These are phyloP conservation scores for Leucoptera coffeella DNA, from an alignment of 2,888 invertebrate species.

Conservation along the genomic window DNA sequence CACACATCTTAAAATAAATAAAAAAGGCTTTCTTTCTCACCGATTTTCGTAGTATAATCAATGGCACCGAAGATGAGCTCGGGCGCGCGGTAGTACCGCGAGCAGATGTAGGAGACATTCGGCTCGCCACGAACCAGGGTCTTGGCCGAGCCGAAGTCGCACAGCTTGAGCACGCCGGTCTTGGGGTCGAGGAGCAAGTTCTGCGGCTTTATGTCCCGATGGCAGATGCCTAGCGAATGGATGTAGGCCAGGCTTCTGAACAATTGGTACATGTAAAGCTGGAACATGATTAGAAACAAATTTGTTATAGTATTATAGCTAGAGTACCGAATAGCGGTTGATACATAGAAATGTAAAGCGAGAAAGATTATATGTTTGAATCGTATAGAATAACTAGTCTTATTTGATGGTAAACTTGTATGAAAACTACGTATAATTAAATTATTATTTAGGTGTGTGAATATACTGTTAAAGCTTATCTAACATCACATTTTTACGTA, in stretches of 20 bases:
- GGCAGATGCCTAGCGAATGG: slow-evolving; percentile 97
- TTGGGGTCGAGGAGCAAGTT: slow-evolving; percentile 96
- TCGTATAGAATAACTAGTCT: too few species aligned
- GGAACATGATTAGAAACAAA: slow-evolving; percentile 10
- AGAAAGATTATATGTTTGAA: too few species aligned
- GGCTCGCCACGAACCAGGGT: slow-evolving; percentile 94
- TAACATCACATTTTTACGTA: too few species aligned
- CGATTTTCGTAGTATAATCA: slow-evolving; percentile 94
- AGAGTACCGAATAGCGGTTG: not conserved
- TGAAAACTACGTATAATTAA: too few species aligned
- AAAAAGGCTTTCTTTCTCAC: too few species aligned
- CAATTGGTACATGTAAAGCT: slow-evolving; percentile 99
- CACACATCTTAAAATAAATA: too few species aligned
- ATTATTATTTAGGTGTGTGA: too few species aligned
- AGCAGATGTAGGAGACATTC: slow-evolving; percentile 99
- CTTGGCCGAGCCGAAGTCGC: slow-evolving; percentile 99
- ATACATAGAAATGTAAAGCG: too few species aligned
- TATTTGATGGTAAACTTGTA: too few species aligned
- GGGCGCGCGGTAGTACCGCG: slow-evolving; percentile 96
- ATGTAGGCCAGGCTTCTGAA: slow-evolving; percentile 99
- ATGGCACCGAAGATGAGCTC: slow-evolving; percentile 99
- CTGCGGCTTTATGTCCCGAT: slow-evolving; percentile 99
- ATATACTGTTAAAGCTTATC: too few species aligned
- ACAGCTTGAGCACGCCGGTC: slow-evolving; percentile 94
- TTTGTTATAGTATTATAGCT: slow-evolving; percentile 2